Base-by-base conservation (phyloP, 2,797 vertebrate genomes). In the Cossypha caffra region DNA sequence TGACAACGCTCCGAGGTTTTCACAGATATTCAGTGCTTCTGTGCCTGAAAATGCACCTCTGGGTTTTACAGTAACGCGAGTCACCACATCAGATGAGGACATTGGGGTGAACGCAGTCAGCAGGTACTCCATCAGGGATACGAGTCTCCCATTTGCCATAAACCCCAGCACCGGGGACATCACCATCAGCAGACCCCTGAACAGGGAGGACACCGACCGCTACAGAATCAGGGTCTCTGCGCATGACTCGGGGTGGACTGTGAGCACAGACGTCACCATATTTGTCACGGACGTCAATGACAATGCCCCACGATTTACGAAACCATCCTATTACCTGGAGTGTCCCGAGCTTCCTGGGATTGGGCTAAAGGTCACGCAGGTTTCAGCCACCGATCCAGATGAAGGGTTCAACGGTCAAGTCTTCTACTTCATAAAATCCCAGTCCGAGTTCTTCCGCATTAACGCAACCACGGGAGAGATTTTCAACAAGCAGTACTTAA, bases 21-120 rank as follows among this genome's bases (percentile, higher is more conserved):
- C 99, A 17, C 99, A 99, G 87, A 99, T 99, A 90, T 99, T 99
- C 58, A 99, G 99, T 40, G 98, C 99, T 71, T 98, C 98, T 0
- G 98, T 99, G 72, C 98, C 99, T 26, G 99, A 99, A 97, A 99
- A 99, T 12, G 99, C 99, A 6, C 99, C 99, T 2, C 98, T 99
- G 52, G 99, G 99, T 16, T 99, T 98, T 95, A 99, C 98, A 0
- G 99, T 99, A 43, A 99, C 99, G 7, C 98, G 98, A 24, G 99
- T 99, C 71, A 99, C 99, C 5, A 99, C 99, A 3, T 99, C 99
- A 1, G 99, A 99, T 25, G 99, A 99, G 96, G 99, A 99, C 13
- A 95, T 98, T 0, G 99, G 99, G 20, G 91, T 98, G 35, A 99
- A 99, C 0, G 99, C 99, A 0, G 68, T 99, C 35, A 99, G 99